These are phyloP conservation scores for Eubucco bourcierii DNA, from an alignment of 2,113 vertebrate species.

Conservation along the genomic window DNA sequence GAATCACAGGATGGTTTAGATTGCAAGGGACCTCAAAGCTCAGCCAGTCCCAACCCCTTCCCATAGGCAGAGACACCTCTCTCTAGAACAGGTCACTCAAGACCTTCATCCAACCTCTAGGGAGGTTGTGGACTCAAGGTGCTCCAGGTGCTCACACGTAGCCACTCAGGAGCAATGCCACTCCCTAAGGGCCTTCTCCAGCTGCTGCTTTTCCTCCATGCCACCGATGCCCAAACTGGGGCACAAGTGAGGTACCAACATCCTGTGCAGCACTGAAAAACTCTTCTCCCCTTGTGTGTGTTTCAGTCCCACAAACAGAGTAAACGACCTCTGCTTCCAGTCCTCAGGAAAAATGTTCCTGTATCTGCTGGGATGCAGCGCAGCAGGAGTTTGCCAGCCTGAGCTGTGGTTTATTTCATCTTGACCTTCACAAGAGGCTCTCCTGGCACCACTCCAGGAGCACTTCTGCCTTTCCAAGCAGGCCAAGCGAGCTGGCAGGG, in stretches of 20 bases:
- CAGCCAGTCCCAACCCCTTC: too few species aligned
- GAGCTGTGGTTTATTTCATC: neutral
- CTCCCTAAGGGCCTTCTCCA: neutral
- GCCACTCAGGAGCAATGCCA: neutral
- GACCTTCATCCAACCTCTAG: too few species aligned
- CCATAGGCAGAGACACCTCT: too few species aligned
- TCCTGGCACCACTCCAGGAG: neutral
- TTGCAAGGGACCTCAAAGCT: too few species aligned
- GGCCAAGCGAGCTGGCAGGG: neutral
- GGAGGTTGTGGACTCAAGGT: too few species aligned
- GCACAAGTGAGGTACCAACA: fast-evolving
- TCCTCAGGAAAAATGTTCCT: neutral
- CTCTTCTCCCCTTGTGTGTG: neutral
- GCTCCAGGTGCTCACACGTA: neutral
- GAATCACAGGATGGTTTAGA: too few species aligned
- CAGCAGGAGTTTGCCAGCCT: neutral
- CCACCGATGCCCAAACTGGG: neutral
- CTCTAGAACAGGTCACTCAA: too few species aligned
- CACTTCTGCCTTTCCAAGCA: neutral
- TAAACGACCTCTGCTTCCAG: neutral
- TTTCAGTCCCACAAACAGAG: neutral
- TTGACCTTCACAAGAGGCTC: neutral
- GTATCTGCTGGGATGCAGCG: fast-evolving
- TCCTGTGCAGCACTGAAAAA: neutral
- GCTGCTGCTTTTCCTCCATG: neutral